Percentiles rank a stretch among this genome's conserved stretches.
Conservation (phyloP, 2,797 vertebrate species). For the Odontamblyopus rebecca region DNA sequence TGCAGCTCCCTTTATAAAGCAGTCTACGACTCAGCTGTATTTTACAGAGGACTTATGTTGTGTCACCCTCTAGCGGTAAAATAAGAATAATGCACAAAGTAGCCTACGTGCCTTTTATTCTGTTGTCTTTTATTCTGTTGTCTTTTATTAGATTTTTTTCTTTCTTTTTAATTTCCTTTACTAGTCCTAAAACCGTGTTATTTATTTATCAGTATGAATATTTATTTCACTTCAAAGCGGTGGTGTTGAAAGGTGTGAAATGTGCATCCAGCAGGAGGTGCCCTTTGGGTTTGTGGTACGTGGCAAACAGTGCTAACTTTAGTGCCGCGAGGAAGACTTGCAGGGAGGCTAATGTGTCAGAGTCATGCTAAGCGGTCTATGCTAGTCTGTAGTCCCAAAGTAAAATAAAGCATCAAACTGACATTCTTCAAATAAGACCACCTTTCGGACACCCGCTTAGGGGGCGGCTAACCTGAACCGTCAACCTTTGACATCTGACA, state of each 20-base stretch:
- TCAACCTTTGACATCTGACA: constrained; percentile 26
- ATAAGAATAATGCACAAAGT: background rate
- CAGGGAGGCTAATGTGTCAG: constrained; percentile 36
- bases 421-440: background rate
- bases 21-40: background rate
- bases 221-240: background rate
- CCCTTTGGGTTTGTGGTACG: background rate
- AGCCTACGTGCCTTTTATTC: background rate
- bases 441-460: background rate
- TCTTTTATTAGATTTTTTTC: background rate
- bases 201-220: background rate
- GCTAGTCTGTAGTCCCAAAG: constrained; percentile 42
- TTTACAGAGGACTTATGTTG: background rate
- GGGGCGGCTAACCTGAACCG: constrained; percentile 7
- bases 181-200: background rate
- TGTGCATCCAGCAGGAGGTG: constrained; percentile 38
- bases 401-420: constrained; percentile 6
- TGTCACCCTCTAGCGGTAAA: constrained; percentile 38
- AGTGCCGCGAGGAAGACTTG: constrained; percentile 41
- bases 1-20: background rate
- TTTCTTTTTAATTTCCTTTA: background rate
- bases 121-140: constrained; percentile 4
- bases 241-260: background rate
- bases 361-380: constrained; percentile 44
- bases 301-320: background rate